phyloP scores from a whole-genome alignment of 2,113 vertebrate species.

The Leptocoma aspasia region DNA sequence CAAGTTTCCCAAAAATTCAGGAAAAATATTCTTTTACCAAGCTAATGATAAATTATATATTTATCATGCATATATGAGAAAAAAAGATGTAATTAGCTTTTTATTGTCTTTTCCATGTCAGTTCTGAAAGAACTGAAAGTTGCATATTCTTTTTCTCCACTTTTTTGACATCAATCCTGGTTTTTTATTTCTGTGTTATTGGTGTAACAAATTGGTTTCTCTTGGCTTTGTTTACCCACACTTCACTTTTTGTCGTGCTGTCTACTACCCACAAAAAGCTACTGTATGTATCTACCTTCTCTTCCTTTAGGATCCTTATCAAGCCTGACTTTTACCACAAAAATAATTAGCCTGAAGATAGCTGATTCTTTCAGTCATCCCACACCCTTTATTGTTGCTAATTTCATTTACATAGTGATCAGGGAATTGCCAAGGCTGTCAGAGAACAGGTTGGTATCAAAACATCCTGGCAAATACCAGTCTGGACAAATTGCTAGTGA shows the following conservation, averaged over 20 bases:
- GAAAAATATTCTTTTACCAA: not conserved
- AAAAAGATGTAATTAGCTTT: not conserved
- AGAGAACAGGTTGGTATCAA: not conserved
- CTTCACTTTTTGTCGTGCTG: not conserved
- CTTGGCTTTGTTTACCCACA: not conserved
- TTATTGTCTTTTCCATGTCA: not conserved
- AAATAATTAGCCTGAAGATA: not conserved
- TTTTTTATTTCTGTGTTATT: not conserved
- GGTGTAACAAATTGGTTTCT: not conserved
- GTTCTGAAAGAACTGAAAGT: not conserved
- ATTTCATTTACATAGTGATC: not conserved
- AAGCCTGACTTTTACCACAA: not conserved
- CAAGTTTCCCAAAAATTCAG: not conserved
- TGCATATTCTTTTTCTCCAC: not conserved
- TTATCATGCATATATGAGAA: not conserved
- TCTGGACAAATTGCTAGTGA: not conserved
- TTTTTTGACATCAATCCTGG: rapidly evolving
- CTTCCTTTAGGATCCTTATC: not conserved
- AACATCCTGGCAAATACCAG: not conserved
- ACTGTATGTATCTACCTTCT: not conserved
- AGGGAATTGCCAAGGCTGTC: not conserved
- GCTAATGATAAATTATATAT: not conserved
- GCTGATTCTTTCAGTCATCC: not conserved
- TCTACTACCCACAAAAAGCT: not conserved
- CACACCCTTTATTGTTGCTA: not conserved